Evolutionary conservation across 2,888 invertebrate species (phyloP), one percentile per base, ranked within the genome.

Genomic region (Scaptomyza parva): DNA sequence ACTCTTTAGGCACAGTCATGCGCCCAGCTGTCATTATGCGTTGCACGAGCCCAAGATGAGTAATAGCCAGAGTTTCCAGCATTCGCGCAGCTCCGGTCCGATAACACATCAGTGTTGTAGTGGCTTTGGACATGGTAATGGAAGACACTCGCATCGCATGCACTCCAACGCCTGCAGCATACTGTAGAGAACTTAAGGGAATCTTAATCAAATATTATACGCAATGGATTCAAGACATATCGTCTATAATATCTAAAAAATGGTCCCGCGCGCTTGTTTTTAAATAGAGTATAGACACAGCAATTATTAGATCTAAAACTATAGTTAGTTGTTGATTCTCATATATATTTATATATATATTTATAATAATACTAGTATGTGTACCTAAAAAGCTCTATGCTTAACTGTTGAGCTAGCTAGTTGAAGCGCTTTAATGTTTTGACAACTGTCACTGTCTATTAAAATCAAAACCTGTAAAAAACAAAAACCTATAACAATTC

Each of bases 31-130:
- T 14, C 83, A 83, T 59, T 85, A 89, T 60, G 44, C 86, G 55
- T 61, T 78, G 28, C 88, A 87, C 51, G 88, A 90, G 24, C 78
- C 87, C 0, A 90, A 91, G 86, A 71, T 91, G 69, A 70, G 86
- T 48, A 89, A 88, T 63, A 92, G 91, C 71, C 92, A 92, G 71
- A 91, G 91, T 74, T 92, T 91, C 65, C 89, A 82, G 63, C 90
- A 91, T 62, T 68, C 82, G 2, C 89, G 89, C 8, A 76, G 73
- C 26, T 69, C 84, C 6, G 88, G 76, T 2, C 63, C 86, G n/a
- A 88, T 89, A n/a, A 88, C 89, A 9, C 91, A 92, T 71, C 91
- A 91, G 60, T 92, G 92, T 66, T 92, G 92, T 81, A 80, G 89
- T 14, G 91, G 85, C 7, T 90, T 89, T 66, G 85, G 89, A 1